These are phyloP conservation scores for Drosophila picticornis DNA, from an alignment of 2,888 invertebrate genomes.

Conservation along the genomic window DNA sequence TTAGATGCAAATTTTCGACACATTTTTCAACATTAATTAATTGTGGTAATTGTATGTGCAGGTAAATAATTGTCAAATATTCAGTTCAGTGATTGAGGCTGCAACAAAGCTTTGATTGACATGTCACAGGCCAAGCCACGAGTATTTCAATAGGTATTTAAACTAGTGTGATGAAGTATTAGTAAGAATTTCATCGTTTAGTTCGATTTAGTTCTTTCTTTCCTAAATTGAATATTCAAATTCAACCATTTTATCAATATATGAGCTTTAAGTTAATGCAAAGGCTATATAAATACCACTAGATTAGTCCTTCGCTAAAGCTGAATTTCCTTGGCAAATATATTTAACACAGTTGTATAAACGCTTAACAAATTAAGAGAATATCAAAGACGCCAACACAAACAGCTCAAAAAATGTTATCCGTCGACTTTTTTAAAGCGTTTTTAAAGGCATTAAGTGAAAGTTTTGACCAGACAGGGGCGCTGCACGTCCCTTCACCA, in stretches of 20 bases:
- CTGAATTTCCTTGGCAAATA: not conserved
- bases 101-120: not conserved
- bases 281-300: not conserved
- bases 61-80: conserved; percentile 44
- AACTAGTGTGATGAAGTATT: not conserved
- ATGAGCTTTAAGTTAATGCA: not conserved
- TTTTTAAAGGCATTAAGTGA: conserved; percentile 30
- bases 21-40: conserved; percentile 64
- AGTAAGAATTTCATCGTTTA: not conserved
- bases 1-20: conserved; percentile 47
- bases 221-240: not conserved
- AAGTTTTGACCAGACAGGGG: conserved; percentile 36
- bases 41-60: conserved; percentile 48
- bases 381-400: not conserved
- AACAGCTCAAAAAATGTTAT: conserved; percentile 2
- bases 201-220: not conserved
- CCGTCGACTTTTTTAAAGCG: conserved; percentile 25
- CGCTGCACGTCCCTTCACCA: not conserved
- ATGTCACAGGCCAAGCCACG: not conserved
- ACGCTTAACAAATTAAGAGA: conserved; percentile 33
- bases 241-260: too few species aligned
- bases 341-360: not conserved
- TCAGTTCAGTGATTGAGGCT: not conserved
- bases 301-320: not conserved
- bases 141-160: not conserved